A percentile compares a stretch with the other conserved stretches of the same genome.
These are phyloP conservation scores for Emydura subglobosa DNA, from an alignment of 2,113 vertebrate genomes.

Conservation along the genomic window DNA sequence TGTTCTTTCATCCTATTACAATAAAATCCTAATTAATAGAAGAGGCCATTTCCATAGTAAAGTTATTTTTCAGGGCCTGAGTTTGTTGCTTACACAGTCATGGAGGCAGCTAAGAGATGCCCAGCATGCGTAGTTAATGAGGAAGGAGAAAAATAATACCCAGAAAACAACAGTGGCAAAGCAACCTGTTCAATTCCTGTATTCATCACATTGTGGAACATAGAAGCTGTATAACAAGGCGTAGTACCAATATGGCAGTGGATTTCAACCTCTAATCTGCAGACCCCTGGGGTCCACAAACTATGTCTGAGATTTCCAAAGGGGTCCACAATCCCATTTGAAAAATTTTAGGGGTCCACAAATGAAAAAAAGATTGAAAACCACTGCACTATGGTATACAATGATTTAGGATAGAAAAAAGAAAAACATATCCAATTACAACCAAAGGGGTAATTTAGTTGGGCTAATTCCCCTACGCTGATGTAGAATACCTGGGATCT, in stretches of 20 bases:
- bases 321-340: background rate
- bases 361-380: background rate
- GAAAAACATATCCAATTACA: background rate
- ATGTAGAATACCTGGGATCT: background rate
- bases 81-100: slow-evolving; percentile 7
- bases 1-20: background rate
- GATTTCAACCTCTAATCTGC: background rate
- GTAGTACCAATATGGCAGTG: background rate
- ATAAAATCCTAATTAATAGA: background rate
- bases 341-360: background rate
- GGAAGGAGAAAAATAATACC: background rate
- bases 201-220: background rate
- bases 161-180: slow-evolving; percentile 16
- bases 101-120: background rate
- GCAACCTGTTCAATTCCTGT: background rate
- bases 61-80: slow-evolving; percentile 7
- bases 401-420: background rate
- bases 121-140: slow-evolving; percentile 1
- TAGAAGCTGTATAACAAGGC: background rate
- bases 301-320: background rate
- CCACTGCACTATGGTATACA: background rate
- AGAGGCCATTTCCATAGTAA: slow-evolving; percentile 8
- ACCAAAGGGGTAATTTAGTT: background rate
- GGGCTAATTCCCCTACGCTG: background rate
- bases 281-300: background rate